Conservation (phyloP, 2,113 vertebrate genomes). For the Phaethon lepturus region DNA sequence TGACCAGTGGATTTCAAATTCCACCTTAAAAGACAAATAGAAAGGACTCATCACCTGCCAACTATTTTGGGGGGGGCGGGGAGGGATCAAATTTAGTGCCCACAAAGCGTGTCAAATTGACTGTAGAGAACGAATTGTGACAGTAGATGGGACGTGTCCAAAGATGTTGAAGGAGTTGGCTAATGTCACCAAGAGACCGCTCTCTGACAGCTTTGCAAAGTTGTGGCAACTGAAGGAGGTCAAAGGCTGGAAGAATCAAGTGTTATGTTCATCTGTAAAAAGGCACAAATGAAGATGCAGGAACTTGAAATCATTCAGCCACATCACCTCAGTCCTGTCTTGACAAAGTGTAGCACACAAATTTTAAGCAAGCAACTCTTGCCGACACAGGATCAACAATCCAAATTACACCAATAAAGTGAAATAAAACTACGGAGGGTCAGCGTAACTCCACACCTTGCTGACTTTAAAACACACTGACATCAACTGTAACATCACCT, state of each 20-base stretch:
- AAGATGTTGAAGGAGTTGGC: not conserved
- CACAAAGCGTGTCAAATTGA: not conserved
- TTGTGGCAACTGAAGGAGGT: not conserved
- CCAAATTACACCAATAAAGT: rapidly evolving
- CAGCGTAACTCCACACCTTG: not conserved
- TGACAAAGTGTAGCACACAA: not conserved
- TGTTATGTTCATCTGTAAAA: rapidly evolving
- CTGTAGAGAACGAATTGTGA: not conserved
- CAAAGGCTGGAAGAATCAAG: not conserved
- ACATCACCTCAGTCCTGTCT: not conserved
- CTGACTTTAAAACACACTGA: not conserved
- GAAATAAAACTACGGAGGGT: not conserved
- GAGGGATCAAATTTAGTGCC: not conserved
- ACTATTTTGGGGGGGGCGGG: not conserved
- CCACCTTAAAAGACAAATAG: not conserved
- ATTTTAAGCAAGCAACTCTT: not conserved
- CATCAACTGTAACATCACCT: not conserved
- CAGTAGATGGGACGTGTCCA: not conserved
- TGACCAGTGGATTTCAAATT: not conserved
- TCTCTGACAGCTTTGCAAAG: not conserved
- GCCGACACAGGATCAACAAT: not conserved
- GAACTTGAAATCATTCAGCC: not conserved
- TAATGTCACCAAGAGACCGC: not conserved
- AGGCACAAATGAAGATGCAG: rapidly evolving
- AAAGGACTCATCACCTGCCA: not conserved